Base-by-base conservation (phyloP, 2,797 vertebrate species). In the Acanthurus tractus region DNA sequence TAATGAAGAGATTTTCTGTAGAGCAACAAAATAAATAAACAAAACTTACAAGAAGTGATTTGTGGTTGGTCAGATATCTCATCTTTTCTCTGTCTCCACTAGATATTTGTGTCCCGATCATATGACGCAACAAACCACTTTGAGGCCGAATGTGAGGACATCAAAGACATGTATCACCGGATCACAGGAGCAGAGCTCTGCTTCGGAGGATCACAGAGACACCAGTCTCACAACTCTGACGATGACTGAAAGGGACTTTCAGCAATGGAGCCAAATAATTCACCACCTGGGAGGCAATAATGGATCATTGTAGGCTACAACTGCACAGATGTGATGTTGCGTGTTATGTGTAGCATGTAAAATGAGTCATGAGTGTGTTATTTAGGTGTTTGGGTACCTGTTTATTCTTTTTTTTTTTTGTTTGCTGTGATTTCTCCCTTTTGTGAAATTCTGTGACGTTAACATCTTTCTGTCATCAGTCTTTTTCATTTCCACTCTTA, bases 51-150 rank as follows among this genome's bases (percentile, higher is more conserved):
- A 42, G 0, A 1, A 7, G 0, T 48, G 25, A 36, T 2, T 1
- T 48, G n/a, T 42, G 46, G 3, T 34, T 54, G 15, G 1, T 72
- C 20, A 54, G 1, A 11, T 20, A 50, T 42, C 8, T 23, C 12
- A 13, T 44, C 5, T 70, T 9, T 73, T 20, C n/a, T 80, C 23
- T 34, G 3, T 74, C 14, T 25, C 68, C 20, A 46, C 46, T 71
- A 96, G 95, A 92, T 96, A 75, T 96, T 96, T 70, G 91, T 96
- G 59, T 95, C 95, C 1, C 79, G 88, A 58, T 96, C 95, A 0
- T 95, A 89, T 17, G 94, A 96, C 0, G 90, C 91, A 61, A 89
- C 93, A 3, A 90, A 93, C 68, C 93, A 95, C 86, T 94, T 93
- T 68, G 88, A 93, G 80, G 63, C 50, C 0, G 95, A 96, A 46